Evolutionary conservation across 2,888 invertebrate genomes (phyloP).

Genomic region (Drosophila subquinaria): DNA sequence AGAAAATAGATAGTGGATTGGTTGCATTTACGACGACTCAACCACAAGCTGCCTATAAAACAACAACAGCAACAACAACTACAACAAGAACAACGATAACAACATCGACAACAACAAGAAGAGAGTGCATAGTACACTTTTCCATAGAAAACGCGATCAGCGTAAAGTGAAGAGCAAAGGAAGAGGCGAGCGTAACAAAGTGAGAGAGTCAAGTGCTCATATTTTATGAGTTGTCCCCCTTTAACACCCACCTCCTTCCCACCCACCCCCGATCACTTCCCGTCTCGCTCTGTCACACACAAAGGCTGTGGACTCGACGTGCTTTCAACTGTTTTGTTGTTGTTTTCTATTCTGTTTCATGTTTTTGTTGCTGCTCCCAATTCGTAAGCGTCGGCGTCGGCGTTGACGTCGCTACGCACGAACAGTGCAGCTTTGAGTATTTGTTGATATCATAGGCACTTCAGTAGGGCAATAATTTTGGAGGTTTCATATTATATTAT

Average conservation of each 20-base stretch:
- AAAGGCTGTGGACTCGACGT: slow-evolving; percentile 43
- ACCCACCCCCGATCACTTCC: not conserved
- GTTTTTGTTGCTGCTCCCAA: slow-evolving; percentile 38
- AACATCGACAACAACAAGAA: slow-evolving; percentile 25
- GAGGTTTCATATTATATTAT: slow-evolving; percentile 11
- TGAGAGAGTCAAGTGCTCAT: slow-evolving; percentile 25
- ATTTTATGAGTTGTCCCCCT: slow-evolving; percentile 29
- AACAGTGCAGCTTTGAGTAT: slow-evolving; percentile 44
- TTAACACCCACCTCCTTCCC: slow-evolving; percentile 9
- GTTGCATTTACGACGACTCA: slow-evolving; percentile 16
- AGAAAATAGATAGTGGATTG: slow-evolving; percentile 67
- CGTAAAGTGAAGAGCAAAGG: slow-evolving; percentile 9
- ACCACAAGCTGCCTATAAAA: slow-evolving; percentile 23
- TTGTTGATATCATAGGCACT: slow-evolving; percentile 52
- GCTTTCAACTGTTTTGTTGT: slow-evolving; percentile 23
- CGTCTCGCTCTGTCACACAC: slow-evolving; percentile 15
- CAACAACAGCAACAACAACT: slow-evolving; percentile 30
- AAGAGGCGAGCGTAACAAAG: slow-evolving; percentile 3
- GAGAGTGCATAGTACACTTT: slow-evolving; percentile 71
- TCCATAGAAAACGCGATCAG: slow-evolving; percentile 24
- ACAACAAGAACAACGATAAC: slow-evolving; percentile 24
- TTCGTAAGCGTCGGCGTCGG: slow-evolving; percentile 20
- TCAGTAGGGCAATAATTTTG: slow-evolving; percentile 10
- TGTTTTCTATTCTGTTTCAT: slow-evolving; percentile 1
- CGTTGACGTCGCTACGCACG: slow-evolving; percentile 23